phyloP scores from a whole-genome alignment of 2,888 invertebrate species.

The Phyllotreta striolata region DNA sequence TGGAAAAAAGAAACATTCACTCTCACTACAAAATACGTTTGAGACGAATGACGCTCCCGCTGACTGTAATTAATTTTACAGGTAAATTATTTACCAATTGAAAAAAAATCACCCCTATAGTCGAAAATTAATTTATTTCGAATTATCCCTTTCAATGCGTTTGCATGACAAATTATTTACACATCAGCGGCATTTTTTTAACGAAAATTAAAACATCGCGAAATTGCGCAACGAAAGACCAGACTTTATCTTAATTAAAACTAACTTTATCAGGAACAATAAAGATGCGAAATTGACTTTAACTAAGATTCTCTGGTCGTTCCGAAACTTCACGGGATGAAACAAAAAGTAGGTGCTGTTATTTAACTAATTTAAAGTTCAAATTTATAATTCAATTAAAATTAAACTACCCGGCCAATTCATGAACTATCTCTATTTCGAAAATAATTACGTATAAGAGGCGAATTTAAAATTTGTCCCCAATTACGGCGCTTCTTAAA shows the following conservation, averaged over 20 bases:
- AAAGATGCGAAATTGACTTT: conserved; percentile 28
- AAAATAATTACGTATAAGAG: too few species aligned
- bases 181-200: conserved; percentile 8
- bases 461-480: too few species aligned
- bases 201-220: conserved; percentile 23
- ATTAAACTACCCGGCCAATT: too few species aligned
- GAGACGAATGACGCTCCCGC: conserved; percentile 6
- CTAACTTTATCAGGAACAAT: conserved; percentile 28
- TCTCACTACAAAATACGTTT: conserved; percentile 9
- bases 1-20: background rate
- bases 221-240: conserved; percentile 16
- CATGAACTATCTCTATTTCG: too few species aligned
- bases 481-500: conserved; percentile 5
- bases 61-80: conserved; percentile 12
- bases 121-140: too few species aligned
- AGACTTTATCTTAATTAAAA: conserved; percentile 30
- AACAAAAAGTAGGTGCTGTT: conserved; percentile 22
- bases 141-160: too few species aligned
- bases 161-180: conserved; percentile 1
- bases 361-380: conserved; percentile 24
- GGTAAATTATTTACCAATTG: too few species aligned
- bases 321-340: conserved; percentile 15
- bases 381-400: conserved; percentile 1
- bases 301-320: conserved; percentile 16
- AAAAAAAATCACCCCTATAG: too few species aligned